Evolutionary conservation across 1,140 invertebrate genomes (phyloP).

Genomic region (Zaprionus ornatus): DNA sequence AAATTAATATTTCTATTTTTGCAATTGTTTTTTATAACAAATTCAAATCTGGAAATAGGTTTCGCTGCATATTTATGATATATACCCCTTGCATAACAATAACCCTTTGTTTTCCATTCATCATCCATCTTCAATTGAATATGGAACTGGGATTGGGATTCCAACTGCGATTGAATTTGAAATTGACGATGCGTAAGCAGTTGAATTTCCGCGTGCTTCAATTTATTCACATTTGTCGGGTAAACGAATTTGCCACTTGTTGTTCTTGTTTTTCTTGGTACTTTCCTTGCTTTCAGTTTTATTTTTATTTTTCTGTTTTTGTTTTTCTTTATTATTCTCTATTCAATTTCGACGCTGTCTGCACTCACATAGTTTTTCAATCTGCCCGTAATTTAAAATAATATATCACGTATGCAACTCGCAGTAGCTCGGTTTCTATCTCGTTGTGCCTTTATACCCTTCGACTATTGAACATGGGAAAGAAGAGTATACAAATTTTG

Average conservation of each 20-base stretch:
- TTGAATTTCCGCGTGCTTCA: constrained; percentile 17
- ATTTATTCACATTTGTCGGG: constrained; percentile 39
- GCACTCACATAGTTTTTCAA: constrained; percentile 59
- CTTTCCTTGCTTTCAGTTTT: neutral
- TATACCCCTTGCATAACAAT: neutral
- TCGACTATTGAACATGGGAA: too few relatives aligned
- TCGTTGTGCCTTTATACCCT: too few relatives aligned
- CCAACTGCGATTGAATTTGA: constrained; percentile 1
- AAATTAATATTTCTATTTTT: too few relatives aligned
- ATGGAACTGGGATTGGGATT: constrained; percentile 1
- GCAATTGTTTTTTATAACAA: neutral
- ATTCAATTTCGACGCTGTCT: constrained; percentile 28
- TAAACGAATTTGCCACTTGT: constrained; percentile 35
- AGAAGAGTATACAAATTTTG: too few relatives aligned
- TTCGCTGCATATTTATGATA: neutral
- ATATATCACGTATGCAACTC: constrained; percentile 65
- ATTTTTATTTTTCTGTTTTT: constrained; percentile 25
- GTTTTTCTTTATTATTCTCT: constrained; percentile 25
- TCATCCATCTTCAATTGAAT: constrained; percentile 40
- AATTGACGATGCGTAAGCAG: constrained; percentile 30
- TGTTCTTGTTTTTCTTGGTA: constrained; percentile 18
- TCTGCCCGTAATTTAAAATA: constrained; percentile 65
- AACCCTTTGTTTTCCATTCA: neutral
- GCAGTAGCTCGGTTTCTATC: neutral
- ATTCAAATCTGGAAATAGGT: neutral